These are phyloP conservation scores for Fissipunctia ypsillon DNA, from an alignment of 2,888 invertebrate species.

Conservation along the genomic window DNA sequence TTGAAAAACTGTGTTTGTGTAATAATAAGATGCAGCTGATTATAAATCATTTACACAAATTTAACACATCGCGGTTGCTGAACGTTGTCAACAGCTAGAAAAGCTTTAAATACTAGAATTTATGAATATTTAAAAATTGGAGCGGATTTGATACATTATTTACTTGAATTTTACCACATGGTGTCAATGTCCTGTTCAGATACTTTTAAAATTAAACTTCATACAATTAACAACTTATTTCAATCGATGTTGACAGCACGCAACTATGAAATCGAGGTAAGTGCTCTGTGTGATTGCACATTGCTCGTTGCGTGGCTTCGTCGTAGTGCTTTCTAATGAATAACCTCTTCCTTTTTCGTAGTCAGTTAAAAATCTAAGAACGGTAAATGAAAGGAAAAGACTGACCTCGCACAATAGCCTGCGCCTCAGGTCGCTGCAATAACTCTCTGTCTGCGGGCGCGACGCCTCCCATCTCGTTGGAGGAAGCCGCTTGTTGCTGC, in stretches of 20 bases:
- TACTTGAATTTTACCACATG: no score
- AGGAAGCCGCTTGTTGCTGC: constrained; percentile 76
- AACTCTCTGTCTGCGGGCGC: constrained; percentile 90
- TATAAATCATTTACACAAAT: background rate
- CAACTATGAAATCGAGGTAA: no score
- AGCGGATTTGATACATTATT: no score
- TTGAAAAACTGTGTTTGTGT: no score
- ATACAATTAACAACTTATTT: no score
- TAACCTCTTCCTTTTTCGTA: background rate
- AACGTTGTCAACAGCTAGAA: background rate
- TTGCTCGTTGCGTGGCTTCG: background rate
- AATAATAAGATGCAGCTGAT: background rate
- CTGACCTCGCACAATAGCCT: constrained; percentile 93
- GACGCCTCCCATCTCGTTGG: constrained; percentile 77
- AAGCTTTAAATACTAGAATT: no score
- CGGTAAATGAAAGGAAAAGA: background rate
- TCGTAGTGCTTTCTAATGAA: background rate
- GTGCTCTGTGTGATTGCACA: background rate
- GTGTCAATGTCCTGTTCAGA: no score
- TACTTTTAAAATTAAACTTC: background rate
- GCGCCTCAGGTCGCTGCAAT: constrained; percentile 93
- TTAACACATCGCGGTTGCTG: background rate
- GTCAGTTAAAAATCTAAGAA: background rate
- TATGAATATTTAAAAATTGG: no score
- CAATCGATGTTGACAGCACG: no score